Percentiles rank a stretch among this genome's conserved stretches.
phyloP scores from a whole-genome alignment of 2,888 invertebrate species.

The Desoria tigrina region DNA sequence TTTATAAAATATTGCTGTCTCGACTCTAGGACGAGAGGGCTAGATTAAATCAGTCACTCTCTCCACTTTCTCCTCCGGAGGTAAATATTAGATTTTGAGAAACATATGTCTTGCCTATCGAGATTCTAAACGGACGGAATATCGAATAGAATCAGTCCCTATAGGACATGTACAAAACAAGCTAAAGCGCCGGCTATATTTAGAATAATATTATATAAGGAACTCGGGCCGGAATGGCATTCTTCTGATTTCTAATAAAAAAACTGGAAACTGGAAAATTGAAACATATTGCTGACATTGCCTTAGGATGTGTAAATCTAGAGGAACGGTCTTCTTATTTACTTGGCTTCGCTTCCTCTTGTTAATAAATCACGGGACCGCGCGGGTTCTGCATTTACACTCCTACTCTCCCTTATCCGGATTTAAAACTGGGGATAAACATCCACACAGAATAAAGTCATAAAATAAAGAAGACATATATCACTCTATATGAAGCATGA shows the following conservation, averaged over 20 bases:
- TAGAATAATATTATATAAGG: no score
- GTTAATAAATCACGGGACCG: constrained; percentile 22
- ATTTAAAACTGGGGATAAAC: not conserved
- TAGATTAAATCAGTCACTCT: constrained; percentile 12
- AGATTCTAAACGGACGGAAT: no score
- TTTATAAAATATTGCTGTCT: no score
- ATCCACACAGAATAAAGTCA: not conserved
- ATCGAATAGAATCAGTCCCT: no score
- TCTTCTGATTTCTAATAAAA: no score
- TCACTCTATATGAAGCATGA: no score
- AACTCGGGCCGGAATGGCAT: no score
- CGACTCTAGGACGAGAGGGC: no score
- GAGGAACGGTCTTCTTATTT: constrained; percentile 10
- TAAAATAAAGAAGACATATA: no score
- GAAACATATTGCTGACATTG: constrained; percentile 35
- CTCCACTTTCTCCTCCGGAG: no score
- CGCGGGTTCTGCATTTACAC: constrained; percentile 8
- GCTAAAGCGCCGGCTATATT: no score
- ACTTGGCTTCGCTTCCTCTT: constrained; percentile 2
- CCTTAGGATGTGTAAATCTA: constrained; percentile 26
- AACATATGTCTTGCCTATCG: constrained; percentile 2
- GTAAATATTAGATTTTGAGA: constrained; percentile 13
- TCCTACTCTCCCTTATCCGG: constrained; percentile 2
- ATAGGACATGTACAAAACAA: no score
- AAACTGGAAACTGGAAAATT: constrained; percentile 11